Evolutionary conservation across 1,140 invertebrate genomes (phyloP).

Genomic region (Cyclina sinensis): DNA sequence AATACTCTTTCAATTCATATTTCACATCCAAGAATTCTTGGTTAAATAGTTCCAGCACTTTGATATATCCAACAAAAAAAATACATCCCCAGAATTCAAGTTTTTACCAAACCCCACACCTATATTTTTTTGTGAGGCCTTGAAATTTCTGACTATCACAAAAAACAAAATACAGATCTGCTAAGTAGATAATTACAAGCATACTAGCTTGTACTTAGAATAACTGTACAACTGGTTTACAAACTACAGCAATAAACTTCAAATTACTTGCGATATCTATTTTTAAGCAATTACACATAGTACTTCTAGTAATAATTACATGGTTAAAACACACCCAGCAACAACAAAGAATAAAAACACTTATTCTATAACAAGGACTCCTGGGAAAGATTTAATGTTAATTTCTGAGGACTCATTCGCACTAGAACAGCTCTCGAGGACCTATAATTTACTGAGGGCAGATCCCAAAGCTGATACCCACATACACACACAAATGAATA

Average conservation of each 20-base stretch:
- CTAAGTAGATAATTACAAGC: slow-evolving; percentile 20
- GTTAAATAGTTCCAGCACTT: neutral
- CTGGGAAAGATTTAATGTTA: neutral
- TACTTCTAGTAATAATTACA: slow-evolving; percentile 15
- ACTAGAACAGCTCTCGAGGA: too few species aligned
- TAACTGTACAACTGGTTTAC: neutral
- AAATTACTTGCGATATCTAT: neutral
- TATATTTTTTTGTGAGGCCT: neutral
- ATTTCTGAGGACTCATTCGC: too few species aligned
- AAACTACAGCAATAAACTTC: neutral
- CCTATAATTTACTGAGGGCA: too few species aligned
- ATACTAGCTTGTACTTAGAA: neutral
- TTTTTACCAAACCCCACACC: neutral
- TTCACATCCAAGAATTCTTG: neutral
- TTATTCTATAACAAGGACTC: neutral
- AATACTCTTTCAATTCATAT: neutral
- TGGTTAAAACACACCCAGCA: slow-evolving; percentile 27
- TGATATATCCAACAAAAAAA: neutral
- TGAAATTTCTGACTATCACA: neutral
- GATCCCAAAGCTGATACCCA: too few species aligned
- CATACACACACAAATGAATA: too few species aligned
- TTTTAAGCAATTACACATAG: slow-evolving; percentile 17
- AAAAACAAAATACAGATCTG: neutral
- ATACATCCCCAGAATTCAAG: neutral
- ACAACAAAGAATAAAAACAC: slow-evolving; percentile 29